Conservation (phyloP, 2,888 invertebrate species). For the Helicoverpa assulta region DNA sequence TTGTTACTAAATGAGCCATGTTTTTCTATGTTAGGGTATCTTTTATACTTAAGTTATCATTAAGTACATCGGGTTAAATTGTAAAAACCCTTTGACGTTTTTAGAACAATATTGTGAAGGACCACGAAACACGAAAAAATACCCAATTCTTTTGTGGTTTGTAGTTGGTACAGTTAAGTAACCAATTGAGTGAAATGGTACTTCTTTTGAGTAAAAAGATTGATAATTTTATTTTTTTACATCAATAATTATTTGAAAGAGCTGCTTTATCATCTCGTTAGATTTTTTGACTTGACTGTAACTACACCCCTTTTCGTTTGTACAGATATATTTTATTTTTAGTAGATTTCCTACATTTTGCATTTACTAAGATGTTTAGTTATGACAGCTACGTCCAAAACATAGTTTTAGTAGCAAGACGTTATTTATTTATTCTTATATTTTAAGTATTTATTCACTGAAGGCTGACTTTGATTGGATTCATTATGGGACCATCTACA, state of each 20-base stretch:
- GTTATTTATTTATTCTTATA: constrained; percentile 60
- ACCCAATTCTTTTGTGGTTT: not conserved
- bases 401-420: constrained; percentile 66
- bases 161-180: not conserved
- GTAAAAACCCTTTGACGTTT: not conserved
- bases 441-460: constrained; percentile 29
- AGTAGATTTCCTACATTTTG: constrained; percentile 49
- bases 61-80: not conserved
- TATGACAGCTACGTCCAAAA: constrained; percentile 79
- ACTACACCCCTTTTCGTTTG: not conserved
- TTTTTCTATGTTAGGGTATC: constrained; percentile 15
- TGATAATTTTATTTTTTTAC: no score
- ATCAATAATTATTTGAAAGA: no score
- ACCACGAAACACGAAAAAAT: not conserved
- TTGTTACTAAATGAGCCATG: constrained; percentile 52
- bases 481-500: constrained; percentile 49
- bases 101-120: not conserved
- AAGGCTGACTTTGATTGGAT: constrained; percentile 67
- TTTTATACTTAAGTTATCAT: constrained; percentile 15
- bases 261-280: no score
- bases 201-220: no score
- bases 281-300: no score
- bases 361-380: constrained; percentile 59
- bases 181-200: not conserved
- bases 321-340: not conserved